A percentile compares a stretch with the other conserved stretches of the same genome.
phyloP scores from a whole-genome alignment of 35 echinoderm and acorn worm species.

The Holothuria glaberrima region DNA sequence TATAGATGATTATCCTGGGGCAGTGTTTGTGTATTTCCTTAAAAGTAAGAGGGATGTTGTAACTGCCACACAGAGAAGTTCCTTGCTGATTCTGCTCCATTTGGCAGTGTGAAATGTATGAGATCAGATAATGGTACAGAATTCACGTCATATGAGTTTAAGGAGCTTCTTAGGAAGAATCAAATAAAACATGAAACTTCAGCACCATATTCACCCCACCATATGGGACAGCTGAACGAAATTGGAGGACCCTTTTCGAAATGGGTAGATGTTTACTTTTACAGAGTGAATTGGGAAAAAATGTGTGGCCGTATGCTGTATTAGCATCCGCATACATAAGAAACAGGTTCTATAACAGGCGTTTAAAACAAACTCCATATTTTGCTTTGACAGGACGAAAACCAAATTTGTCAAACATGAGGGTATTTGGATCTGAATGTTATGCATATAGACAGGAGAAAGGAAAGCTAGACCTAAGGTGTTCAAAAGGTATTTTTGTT shows the following conservation, averaged over 20 bases:
- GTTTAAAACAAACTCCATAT: conserved; percentile 42
- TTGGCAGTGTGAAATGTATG: conserved; percentile 56
- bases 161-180: background rate
- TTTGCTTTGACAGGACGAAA: conserved; percentile 25
- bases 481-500: background rate
- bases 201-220: conserved; percentile 51
- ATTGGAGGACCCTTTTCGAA: conserved; percentile 58
- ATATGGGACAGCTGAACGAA: conserved; percentile 55
- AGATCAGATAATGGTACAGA: conserved; percentile 58
- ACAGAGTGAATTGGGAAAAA: conserved; percentile 10
- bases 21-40: no score
- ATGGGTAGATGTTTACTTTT: conserved; percentile 62
- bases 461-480: background rate
- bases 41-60: conserved; percentile 52
- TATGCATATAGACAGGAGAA: conserved; percentile 44
- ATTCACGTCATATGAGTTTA: conserved; percentile 35
- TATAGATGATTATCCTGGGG: conserved; percentile 67
- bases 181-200: conserved; percentile 41
- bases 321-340: conserved; percentile 36
- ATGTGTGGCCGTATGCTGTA: conserved; percentile 35
- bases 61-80: conserved; percentile 34
- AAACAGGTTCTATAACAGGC: conserved; percentile 47
- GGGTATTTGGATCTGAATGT: conserved; percentile 54
- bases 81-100: conserved; percentile 27
- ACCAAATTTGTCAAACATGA: conserved; percentile 26